Evolutionary conservation across 2,888 invertebrate genomes (phyloP).

Genomic region (Lasioglossum morio): DNA sequence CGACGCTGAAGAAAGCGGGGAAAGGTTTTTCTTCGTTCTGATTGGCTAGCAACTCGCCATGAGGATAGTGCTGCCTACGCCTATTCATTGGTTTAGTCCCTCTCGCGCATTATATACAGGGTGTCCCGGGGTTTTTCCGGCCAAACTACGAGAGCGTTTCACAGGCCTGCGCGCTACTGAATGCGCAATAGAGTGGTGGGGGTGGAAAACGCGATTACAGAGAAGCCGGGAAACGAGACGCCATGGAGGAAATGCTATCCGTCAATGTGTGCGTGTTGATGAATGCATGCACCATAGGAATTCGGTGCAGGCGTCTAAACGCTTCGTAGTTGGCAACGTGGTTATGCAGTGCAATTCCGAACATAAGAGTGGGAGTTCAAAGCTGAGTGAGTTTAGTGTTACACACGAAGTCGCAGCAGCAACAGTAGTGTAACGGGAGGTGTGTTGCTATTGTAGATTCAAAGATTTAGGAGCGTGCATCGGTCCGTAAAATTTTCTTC

Average conservation of each 20-base stretch:
- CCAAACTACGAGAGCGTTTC: no score
- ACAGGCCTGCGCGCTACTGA: not conserved
- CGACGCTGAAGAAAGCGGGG: not conserved
- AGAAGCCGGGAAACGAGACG: not conserved
- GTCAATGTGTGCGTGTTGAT: not conserved
- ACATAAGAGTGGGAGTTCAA: conserved; percentile 34
- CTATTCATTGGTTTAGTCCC: not conserved
- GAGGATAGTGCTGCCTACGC: not conserved
- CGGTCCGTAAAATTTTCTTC: conserved; percentile 4
- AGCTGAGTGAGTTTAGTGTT: conserved; percentile 31
- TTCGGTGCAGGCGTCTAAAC: not conserved
- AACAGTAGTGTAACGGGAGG: conserved; percentile 33
- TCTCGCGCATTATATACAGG: no score
- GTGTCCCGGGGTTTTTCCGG: no score
- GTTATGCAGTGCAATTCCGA: conserved; percentile 21
- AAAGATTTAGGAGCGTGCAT: conserved; percentile 3
- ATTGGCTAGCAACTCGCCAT: not conserved
- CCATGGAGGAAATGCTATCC: not conserved
- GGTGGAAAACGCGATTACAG: not conserved
- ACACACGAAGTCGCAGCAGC: conserved; percentile 15
- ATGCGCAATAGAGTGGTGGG: not conserved
- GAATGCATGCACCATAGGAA: not conserved
- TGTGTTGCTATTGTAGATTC: conserved; percentile 19
- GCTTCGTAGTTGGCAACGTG: conserved; percentile 43
- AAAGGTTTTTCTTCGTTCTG: not conserved